Evolutionary conservation across 2,888 invertebrate genomes (phyloP).

Genomic region (Pammene aurita): DNA sequence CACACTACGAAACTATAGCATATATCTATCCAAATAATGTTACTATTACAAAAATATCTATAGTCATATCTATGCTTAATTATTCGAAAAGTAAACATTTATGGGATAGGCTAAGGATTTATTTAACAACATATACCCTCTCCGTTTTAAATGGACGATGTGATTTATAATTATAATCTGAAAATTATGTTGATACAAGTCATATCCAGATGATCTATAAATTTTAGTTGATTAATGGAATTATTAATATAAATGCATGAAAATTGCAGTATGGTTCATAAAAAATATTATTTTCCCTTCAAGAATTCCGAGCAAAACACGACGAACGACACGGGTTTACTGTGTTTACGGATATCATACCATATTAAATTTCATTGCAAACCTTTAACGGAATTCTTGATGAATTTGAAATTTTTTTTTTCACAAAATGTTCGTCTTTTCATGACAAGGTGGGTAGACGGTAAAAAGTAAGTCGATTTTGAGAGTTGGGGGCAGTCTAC

Average conservation of each 20-base stretch:
- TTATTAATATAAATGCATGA: conserved; percentile 60
- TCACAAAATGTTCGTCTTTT: conserved; percentile 20
- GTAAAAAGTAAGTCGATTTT: conserved; percentile 37
- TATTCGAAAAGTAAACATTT: conserved; percentile 72
- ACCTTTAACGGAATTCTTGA: background rate
- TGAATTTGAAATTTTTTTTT: conserved; percentile 5
- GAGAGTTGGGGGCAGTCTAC: conserved; percentile 71
- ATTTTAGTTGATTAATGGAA: conserved; percentile 60
- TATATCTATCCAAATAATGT: conserved; percentile 71
- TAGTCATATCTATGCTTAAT: conserved; percentile 77
- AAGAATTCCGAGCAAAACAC: background rate
- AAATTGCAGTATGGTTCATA: conserved; percentile 51
- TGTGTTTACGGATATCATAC: background rate
- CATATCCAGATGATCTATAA: conserved; percentile 60
- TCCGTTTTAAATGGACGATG: conserved; percentile 64
- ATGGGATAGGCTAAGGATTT: conserved; percentile 81
- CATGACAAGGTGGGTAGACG: conserved; percentile 9
- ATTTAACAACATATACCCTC: conserved; percentile 79
- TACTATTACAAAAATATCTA: conserved; percentile 82
- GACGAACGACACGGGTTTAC: background rate
- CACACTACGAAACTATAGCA: conserved; percentile 57
- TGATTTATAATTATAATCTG: conserved; percentile 48
- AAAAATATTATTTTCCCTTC: background rate
- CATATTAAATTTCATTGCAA: background rate
- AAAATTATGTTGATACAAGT: conserved; percentile 56